Evolutionary conservation across 1,140 invertebrate genomes (phyloP), one percentile per base, ranked within the genome.

Genomic region (Gryllus bimaculatus): DNA sequence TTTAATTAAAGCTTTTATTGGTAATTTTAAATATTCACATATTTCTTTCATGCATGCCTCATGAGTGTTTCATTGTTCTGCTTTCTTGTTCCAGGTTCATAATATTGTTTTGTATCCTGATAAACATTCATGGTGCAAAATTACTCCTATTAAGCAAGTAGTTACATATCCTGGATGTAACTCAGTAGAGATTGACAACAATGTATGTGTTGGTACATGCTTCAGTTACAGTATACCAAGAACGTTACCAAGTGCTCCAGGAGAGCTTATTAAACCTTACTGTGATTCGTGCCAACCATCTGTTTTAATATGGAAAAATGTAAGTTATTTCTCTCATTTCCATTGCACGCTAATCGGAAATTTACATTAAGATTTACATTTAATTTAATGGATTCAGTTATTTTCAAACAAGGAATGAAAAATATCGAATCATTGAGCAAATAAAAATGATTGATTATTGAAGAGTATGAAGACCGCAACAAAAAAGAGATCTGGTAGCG

Each of bases 71-170:
- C 26, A 39, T 39, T 39, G 26, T 39, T 66, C 54, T 18, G 18
- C 7, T 66, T 66, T 81, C 81, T 77, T 47, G 74, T 83, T 82
- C 26, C 80, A 91, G 90, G 90, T 92, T 5, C 90, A 91, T 85
- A 92, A 91, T 81, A 91, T 92, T 79, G 90, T 91, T 7, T 83
- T 91, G 13, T 91, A 92, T 82, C 90, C 90, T 6, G 90, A 91
- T 82, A 90, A 90, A 81, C 89, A 91, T 81, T 91, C 90, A n/a
- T 91, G 91, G 90, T 92, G 91, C 83, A 90, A 91, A 82, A 90
- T 89, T 8, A 91, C 90, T 18, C 87, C 88, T 8, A 92, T 92
- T 78, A 90, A 90, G 81, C 90, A 92, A 84, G 89, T 92, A 8
- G 88, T 92, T 26, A 87, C 89, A 18, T 88, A 88, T 82, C 87